Evolutionary conservation across 2,797 vertebrate species (phyloP).

Genomic region (Dromococcyx pavoninus): DNA sequence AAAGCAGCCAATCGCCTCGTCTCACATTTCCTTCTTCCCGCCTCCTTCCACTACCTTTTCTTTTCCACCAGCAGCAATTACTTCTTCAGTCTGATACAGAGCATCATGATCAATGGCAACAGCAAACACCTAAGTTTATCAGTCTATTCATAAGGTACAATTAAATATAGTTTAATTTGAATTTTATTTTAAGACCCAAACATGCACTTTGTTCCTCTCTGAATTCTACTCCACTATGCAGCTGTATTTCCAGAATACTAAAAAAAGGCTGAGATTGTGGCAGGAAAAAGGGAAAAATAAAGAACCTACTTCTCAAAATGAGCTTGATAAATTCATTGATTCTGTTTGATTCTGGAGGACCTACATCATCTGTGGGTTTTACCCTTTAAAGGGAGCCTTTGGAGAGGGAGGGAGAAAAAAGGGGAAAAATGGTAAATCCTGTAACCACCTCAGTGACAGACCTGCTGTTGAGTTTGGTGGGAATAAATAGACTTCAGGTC

Average conservation of each 20-base stretch:
- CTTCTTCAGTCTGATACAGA: slow-evolving; percentile 37
- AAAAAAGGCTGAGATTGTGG: neutral
- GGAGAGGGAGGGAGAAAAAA: neutral
- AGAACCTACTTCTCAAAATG: neutral
- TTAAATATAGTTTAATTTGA: neutral
- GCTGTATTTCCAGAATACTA: neutral
- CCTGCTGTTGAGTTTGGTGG: neutral
- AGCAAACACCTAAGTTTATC: slow-evolving; percentile 10
- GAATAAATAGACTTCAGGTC: neutral
- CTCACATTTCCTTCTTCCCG: slow-evolving; percentile 20
- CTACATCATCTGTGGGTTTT: neutral
- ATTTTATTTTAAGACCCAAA: neutral
- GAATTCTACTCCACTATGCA: neutral
- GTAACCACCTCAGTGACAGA: neutral
- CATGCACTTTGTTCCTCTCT: neutral
- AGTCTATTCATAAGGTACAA: neutral
- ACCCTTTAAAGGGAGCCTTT: neutral
- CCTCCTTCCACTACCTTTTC: slow-evolving; percentile 60
- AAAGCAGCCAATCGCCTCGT: slow-evolving; percentile 52
- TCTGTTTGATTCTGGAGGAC: neutral
- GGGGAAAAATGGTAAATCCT: neutral
- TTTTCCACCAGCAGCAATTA: slow-evolving; percentile 41
- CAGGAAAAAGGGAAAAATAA: neutral
- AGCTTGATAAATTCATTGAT: neutral
- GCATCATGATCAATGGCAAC: slow-evolving; percentile 37